Base-by-base conservation (phyloP, 37 sponge, comb jelly and placozoan genomes). In the Spongia lamella region DNA sequence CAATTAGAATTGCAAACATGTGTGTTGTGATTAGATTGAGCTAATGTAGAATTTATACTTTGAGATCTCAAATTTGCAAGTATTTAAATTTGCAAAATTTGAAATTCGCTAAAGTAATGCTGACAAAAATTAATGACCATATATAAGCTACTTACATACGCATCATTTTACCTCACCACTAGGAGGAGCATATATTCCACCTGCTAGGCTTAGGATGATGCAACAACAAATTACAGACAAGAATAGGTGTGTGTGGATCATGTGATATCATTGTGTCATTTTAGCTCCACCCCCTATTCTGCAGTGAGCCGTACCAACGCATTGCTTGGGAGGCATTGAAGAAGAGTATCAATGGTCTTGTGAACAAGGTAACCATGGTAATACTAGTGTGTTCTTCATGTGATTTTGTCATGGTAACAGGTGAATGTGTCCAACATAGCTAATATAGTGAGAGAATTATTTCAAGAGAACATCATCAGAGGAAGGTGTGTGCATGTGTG, bases 101-200 rank as follows among this genome's bases (percentile, higher is more conserved):
- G n/a, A 2, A 56, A 3, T 56, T 6, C 57, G 21, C 57, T 25
- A 56, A 25, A 26, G 1, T 26, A 33, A 3, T 25, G n/a, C 3
- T 5, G 38, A 21, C 4, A 26, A 64, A n/a, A 14, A n/a, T 16
- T 61, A 17, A 61, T 14, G 19, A 14, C 17, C 32, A 22, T 61
- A n/a, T 61, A 61, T 14, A n/a, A 27, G 19, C 51, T 22, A 13
- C 40, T 47, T 14, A 21, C 24, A n/a, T n/a, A n/a, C n/a, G n/a
- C n/a, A n/a, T n/a, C 27, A 68, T 27, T 31, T 19, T 68, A 34
- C 27, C 56, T 49, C 63, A 52, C 30, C 19, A 65, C 24, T 63
- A 84, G 98, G 95, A 14, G 94, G 95, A 6, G 95, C 95, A 3
- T 98, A 98, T 74, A 98, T 98, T 35, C 99, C 95, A 27, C 99